Evolutionary conservation across 92 coral and sea anemone species (phyloP).

Genomic region (Epizoanthus fatuus): DNA sequence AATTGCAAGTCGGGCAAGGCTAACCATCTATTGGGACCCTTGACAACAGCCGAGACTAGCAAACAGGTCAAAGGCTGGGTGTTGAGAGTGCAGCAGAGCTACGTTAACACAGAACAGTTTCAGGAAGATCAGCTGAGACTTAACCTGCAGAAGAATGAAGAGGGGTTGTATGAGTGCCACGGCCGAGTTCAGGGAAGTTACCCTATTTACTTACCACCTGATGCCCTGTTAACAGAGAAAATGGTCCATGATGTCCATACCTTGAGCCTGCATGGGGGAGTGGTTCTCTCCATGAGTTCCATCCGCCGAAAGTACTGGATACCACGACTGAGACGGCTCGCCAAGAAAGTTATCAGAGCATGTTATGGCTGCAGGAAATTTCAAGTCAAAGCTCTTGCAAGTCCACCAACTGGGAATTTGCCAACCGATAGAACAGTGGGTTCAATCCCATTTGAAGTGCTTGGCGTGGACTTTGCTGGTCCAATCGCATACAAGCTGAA

Average conservation of each 20-base stretch:
- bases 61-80: conserved; percentile 56
- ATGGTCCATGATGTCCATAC: conserved; percentile 49
- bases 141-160: conserved; percentile 53
- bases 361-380: conserved; percentile 59
- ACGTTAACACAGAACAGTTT: conserved; percentile 45
- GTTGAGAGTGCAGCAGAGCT: conserved; percentile 41
- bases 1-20: conserved; percentile 47
- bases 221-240: conserved; percentile 34
- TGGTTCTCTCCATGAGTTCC: conserved; percentile 48
- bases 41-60: conserved; percentile 64
- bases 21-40: conserved; percentile 47
- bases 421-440: conserved; percentile 48
- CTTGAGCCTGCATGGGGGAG: conserved; percentile 61
- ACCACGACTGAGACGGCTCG: conserved; percentile 58
- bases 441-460: conserved; percentile 33
- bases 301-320: conserved; percentile 59
- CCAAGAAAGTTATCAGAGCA: conserved; percentile 41
- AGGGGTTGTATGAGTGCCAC: conserved; percentile 49
- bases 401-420: conserved; percentile 43
- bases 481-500: conserved; percentile 25
- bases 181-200: conserved; percentile 67
- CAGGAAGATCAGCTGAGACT: conserved; percentile 41
- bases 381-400: conserved; percentile 26
- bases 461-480: conserved; percentile 53
- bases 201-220: conserved; percentile 63